These are phyloP conservation scores for Dasypus novemcinctus DNA, from an alignment of 2,113 vertebrate species.

Conservation along the genomic window DNA sequence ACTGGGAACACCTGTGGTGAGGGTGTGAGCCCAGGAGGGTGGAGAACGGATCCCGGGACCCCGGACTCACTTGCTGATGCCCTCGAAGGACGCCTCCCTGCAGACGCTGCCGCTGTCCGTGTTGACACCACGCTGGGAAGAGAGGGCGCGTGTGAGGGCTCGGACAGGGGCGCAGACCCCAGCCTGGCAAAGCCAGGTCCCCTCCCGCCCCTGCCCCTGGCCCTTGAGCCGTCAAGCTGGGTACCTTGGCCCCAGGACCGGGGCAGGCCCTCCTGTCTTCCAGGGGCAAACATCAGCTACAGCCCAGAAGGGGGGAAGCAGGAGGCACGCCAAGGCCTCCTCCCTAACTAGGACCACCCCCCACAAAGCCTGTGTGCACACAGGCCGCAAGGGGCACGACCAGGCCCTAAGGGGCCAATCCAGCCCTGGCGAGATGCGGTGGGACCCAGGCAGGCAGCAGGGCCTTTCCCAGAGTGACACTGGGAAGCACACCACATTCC, in stretches of 20 bases:
- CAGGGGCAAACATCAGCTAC: background rate
- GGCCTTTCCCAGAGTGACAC: background rate
- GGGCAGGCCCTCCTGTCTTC: background rate
- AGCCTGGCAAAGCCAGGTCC: background rate
- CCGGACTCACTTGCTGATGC: constrained; percentile 92
- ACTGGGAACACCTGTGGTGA: background rate
- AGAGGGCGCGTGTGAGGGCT: constrained; percentile 13
- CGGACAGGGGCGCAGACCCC: fast-evolving
- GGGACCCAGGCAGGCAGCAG: background rate
- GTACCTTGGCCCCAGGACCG: background rate
- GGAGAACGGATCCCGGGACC: background rate
- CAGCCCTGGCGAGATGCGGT: background rate
- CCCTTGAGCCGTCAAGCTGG: background rate
- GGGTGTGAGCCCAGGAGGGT: background rate
- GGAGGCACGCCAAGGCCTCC: background rate
- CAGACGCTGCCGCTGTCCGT: constrained; percentile 92
- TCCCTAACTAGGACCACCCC: background rate
- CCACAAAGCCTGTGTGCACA: background rate
- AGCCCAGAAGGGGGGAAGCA: background rate
- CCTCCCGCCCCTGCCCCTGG: background rate
- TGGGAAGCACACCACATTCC: background rate
- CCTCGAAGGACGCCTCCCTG: constrained; percentile 94
- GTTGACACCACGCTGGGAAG: constrained; percentile 89
- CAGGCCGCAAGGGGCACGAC: fast-evolving
- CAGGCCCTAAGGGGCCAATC: background rate